These are phyloP conservation scores for Drosophila austrosaltans DNA, from an alignment of 2,888 invertebrate species.

Conservation along the genomic window DNA sequence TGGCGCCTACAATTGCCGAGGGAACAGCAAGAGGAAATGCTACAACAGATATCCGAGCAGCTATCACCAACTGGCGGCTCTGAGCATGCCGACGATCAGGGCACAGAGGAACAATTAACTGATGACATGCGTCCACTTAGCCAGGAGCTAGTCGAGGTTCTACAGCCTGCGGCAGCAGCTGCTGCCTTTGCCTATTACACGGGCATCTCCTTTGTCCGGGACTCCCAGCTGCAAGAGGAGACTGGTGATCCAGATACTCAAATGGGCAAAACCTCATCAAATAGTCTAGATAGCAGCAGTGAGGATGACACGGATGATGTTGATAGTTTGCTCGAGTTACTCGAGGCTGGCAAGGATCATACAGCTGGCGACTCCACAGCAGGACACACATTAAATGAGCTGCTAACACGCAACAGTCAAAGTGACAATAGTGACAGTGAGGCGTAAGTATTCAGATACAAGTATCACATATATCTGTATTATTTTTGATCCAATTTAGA, in stretches of 20 bases:
- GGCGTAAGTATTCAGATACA: slow-evolving; percentile 56
- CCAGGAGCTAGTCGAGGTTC: slow-evolving; percentile 62
- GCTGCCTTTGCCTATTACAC: slow-evolving; percentile 74
- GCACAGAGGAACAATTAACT: slow-evolving; percentile 20
- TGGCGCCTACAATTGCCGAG: slow-evolving; percentile 77
- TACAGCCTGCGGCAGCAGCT: slow-evolving; percentile 65
- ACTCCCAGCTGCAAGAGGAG: slow-evolving; percentile 47
- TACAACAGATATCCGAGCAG: slow-evolving; percentile 78
- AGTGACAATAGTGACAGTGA: slow-evolving; percentile 64
- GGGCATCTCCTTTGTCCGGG: slow-evolving; percentile 76
- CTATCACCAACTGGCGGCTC: slow-evolving; percentile 62
- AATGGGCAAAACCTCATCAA: slow-evolving; percentile 21
- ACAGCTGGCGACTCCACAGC: slow-evolving; percentile 49
- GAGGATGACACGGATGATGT: slow-evolving; percentile 68
- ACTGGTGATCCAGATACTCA: slow-evolving; percentile 37
- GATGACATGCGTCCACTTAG: slow-evolving; percentile 54
- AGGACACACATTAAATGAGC: slow-evolving; percentile 61
- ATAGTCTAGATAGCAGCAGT: slow-evolving; percentile 64
- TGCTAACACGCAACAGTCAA: slow-evolving; percentile 62
- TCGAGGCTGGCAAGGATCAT: slow-evolving; percentile 35
- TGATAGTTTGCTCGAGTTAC: slow-evolving; percentile 63
- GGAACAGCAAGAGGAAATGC: slow-evolving; percentile 69
- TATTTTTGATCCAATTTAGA: slow-evolving; percentile 40
- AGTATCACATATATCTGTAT: too few species aligned
- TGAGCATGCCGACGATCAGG: slow-evolving; percentile 44